Evolutionary conservation across 2,797 vertebrate genomes (phyloP).

Genomic region (Galagoides demidoff): DNA sequence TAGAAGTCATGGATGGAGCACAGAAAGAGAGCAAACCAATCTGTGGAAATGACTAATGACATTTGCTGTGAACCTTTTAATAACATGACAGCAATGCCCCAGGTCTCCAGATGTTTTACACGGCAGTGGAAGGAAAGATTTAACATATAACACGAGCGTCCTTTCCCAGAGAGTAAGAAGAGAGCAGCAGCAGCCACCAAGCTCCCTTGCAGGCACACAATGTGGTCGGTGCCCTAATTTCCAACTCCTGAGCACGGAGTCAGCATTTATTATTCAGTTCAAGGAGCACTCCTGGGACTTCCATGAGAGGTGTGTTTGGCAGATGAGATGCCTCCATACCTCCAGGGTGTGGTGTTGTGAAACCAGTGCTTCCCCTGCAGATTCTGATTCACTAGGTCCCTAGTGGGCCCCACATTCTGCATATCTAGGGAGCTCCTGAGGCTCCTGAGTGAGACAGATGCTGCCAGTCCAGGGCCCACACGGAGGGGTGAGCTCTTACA

Average conservation of each 20-base stretch:
- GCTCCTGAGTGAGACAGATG: background rate
- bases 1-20: background rate
- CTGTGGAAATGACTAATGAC: background rate
- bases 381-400: background rate
- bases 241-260: background rate
- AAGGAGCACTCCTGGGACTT: background rate
- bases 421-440: background rate
- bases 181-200: background rate
- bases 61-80: background rate
- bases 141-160: rapidly evolving
- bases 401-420: background rate
- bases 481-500: background rate
- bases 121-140: background rate
- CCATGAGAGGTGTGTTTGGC: background rate
- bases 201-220: background rate
- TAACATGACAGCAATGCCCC: background rate
- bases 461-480: background rate
- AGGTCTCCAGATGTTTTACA: background rate
- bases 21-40: background rate
- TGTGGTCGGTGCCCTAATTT: background rate
- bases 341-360: background rate
- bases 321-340: background rate
- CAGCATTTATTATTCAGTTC: background rate
- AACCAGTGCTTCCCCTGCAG: background rate
- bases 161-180: background rate